Conservation (phyloP, 2,113 vertebrate genomes). For the Sarotherodon lohbergeri region DNA sequence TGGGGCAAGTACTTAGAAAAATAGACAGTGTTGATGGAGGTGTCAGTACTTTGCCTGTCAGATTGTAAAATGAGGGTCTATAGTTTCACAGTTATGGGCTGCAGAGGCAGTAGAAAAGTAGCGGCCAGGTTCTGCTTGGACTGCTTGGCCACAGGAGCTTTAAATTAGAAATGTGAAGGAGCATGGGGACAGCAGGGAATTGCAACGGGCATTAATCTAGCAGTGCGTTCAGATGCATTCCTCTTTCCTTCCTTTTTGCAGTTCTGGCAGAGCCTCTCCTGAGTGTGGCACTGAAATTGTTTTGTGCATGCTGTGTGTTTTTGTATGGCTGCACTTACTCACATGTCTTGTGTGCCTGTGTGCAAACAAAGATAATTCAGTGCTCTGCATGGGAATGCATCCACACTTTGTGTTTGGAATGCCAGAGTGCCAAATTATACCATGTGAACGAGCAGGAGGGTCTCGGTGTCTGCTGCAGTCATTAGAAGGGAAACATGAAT, state of each 20-base stretch:
- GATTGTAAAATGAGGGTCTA: neutral
- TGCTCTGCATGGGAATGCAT: slow-evolving; percentile 21
- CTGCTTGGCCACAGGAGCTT: slow-evolving; percentile 33
- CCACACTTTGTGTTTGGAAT: slow-evolving; percentile 27
- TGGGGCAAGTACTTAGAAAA: neutral
- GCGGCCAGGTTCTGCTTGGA: slow-evolving; percentile 3
- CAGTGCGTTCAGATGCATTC: slow-evolving; percentile 19
- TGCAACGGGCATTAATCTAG: slow-evolving; percentile 44
- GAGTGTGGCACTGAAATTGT: slow-evolving; percentile 15
- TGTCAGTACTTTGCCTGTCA: neutral
- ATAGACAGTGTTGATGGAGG: neutral
- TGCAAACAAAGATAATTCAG: slow-evolving; percentile 58
- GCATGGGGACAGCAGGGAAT: slow-evolving; percentile 15
- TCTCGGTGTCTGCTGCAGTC: slow-evolving; percentile 17
- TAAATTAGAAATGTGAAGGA: slow-evolving; percentile 46
- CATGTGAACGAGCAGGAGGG: slow-evolving; percentile 21
- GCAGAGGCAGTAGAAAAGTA: neutral
- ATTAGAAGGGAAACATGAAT: slow-evolving; percentile 29
- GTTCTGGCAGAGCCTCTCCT: slow-evolving; percentile 5
- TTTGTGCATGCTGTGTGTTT: neutral
- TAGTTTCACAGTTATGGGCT: neutral
- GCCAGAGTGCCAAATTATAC: slow-evolving; percentile 42
- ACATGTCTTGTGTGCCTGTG: neutral
- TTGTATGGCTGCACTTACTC: neutral
- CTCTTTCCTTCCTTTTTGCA: slow-evolving; percentile 12